These are phyloP conservation scores for Drosophila algonquin DNA, from an alignment of 2,888 invertebrate genomes.

Conservation along the genomic window DNA sequence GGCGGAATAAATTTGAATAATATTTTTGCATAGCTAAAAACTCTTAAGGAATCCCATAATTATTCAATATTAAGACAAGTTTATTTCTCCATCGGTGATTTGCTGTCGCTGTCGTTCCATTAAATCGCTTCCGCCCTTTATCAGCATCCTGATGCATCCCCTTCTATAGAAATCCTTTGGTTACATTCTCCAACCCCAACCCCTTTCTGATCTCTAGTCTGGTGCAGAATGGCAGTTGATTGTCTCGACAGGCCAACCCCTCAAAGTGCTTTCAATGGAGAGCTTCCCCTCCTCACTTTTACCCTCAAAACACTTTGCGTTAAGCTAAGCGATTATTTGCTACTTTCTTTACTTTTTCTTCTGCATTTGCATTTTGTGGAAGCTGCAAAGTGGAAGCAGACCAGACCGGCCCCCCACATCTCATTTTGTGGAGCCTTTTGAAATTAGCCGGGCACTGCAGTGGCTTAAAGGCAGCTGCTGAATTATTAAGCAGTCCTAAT, in stretches of 20 bases:
- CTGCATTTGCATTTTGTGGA: slow-evolving; percentile 33
- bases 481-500: slow-evolving; percentile 72
- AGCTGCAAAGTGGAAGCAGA: slow-evolving; percentile 6
- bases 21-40: background rate
- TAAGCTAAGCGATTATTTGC: slow-evolving; percentile 48
- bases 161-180: background rate
- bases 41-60: background rate
- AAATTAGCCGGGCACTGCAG: slow-evolving; percentile 61
- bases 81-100: background rate
- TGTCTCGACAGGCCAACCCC: slow-evolving; percentile 17
- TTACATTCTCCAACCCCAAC: background rate
- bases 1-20: background rate
- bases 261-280: slow-evolving; percentile 26
- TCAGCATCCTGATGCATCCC: background rate
- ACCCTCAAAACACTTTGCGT: slow-evolving; percentile 54
- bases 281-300: background rate
- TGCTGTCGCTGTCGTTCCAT: background rate
- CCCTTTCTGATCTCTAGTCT: background rate
- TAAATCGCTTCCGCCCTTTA: background rate
- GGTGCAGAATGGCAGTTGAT: slow-evolving; percentile 26
- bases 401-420: slow-evolving; percentile 30
- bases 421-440: slow-evolving; percentile 29
- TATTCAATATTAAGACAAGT: background rate
- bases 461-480: slow-evolving; percentile 48
- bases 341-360: slow-evolving; percentile 41